Conservation (phyloP, 2,888 invertebrate species). For the Euplagia quadripunctaria region DNA sequence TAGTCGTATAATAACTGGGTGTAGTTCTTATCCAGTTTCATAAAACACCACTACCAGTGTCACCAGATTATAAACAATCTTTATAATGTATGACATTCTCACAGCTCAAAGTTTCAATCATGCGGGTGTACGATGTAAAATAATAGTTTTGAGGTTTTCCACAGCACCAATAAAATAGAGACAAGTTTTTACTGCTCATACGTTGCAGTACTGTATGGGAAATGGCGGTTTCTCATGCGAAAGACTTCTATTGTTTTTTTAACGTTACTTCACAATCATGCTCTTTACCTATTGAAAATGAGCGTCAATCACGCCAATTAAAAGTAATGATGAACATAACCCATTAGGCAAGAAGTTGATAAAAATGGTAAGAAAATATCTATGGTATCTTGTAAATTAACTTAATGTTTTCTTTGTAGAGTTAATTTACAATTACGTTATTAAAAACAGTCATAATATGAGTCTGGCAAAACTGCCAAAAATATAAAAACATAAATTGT, state of each 20-base stretch:
- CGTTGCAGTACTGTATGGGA: slow-evolving; percentile 77
- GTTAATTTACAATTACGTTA: neutral
- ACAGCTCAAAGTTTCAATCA: slow-evolving; percentile 46
- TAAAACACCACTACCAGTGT: neutral
- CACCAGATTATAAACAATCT: slow-evolving; percentile 1
- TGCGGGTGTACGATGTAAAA: slow-evolving; percentile 79
- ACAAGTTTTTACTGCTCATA: slow-evolving; percentile 73
- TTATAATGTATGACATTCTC: slow-evolving; percentile 32
- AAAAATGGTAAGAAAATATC: slow-evolving; percentile 10
- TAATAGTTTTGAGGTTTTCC: slow-evolving; percentile 78
- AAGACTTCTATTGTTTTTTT: slow-evolving; percentile 70
- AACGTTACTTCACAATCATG: slow-evolving; percentile 52
- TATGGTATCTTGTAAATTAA: slow-evolving; percentile 9
- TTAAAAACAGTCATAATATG: neutral
- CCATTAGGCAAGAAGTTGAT: neutral
- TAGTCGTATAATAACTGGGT: neutral
- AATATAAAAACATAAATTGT: slow-evolving; percentile 43
- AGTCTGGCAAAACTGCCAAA: slow-evolving; percentile 28
- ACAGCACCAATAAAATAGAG: slow-evolving; percentile 66
- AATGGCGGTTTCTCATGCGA: slow-evolving; percentile 82
- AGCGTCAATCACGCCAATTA: slow-evolving; percentile 34
- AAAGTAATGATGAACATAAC: neutral
- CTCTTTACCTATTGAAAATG: slow-evolving; percentile 43
- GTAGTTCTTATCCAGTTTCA: neutral
- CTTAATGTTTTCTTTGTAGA: slow-evolving; percentile 12